Percentiles rank a stretch among this genome's conserved stretches.
These are phyloP conservation scores for Scelioninae gen. 1 DNA, from an alignment of 2,888 invertebrate genomes.

Conservation along the genomic window DNA sequence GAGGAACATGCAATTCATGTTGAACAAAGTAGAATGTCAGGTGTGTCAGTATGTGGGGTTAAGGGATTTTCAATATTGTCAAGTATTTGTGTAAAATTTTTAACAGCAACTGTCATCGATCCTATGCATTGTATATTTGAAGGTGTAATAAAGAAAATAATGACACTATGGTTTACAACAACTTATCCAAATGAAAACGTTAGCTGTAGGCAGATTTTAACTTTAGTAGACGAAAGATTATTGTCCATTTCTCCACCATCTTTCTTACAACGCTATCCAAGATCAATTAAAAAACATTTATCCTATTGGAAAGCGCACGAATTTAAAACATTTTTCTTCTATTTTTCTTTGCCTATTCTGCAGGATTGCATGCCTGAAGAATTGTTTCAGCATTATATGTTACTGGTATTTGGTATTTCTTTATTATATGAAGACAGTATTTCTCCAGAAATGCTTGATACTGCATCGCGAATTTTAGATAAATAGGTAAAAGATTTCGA, in stretches of 20 bases:
- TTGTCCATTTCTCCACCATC: constrained; percentile 13
- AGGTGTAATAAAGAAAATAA: constrained; percentile 9
- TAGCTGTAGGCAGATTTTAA: not conserved
- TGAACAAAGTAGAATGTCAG: not conserved
- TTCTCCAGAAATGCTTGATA: constrained; percentile 36
- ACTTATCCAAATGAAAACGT: not conserved
- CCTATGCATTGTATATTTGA: constrained; percentile 37
- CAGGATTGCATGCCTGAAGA: constrained; percentile 59
- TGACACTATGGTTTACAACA: constrained; percentile 24
- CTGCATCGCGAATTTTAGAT: constrained; percentile 46
- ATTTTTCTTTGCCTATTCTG: constrained; percentile 14
- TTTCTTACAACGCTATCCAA: constrained; percentile 9
- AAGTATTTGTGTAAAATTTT: not conserved
- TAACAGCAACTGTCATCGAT: constrained; percentile 16
- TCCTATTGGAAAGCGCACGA: constrained; percentile 18
- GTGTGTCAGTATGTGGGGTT: constrained; percentile 1
- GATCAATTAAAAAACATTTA: constrained; percentile 21
- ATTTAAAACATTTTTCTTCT: constrained; percentile 7
- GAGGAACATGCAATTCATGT: not conserved
- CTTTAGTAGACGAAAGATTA: constrained; percentile 17
- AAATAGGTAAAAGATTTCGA: constrained; percentile 64
- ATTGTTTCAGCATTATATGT: constrained; percentile 68
- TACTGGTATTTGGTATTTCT: constrained; percentile 10
- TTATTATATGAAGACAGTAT: constrained; percentile 63
- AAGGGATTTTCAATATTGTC: constrained; percentile 22